phyloP scores from a whole-genome alignment of 2,888 invertebrate genomes.

The Drosophila multiciliata region DNA sequence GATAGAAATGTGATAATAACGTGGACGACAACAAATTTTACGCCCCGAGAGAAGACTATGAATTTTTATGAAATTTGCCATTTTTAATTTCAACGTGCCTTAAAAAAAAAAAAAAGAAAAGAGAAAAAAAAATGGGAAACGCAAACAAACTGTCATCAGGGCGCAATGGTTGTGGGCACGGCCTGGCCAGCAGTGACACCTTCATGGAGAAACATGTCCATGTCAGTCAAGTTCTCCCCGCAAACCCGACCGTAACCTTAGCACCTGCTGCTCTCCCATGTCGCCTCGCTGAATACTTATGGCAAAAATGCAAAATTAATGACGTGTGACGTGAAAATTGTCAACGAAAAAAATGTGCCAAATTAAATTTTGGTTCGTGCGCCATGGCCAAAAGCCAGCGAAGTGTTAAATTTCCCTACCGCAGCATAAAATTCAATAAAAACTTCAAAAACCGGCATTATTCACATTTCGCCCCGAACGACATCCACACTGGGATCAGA shows the following conservation, averaged over 20 bases:
- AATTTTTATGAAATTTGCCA: constrained; percentile 65
- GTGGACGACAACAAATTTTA: constrained; percentile 45
- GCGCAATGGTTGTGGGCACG: constrained; percentile 10
- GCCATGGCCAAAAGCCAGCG: constrained; percentile 22
- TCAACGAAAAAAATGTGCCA: constrained; percentile 49
- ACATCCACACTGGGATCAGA: neutral
- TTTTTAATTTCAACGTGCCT: constrained; percentile 58
- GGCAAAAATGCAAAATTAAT: constrained; percentile 77
- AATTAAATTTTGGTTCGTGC: constrained; percentile 58
- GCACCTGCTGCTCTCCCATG: constrained; percentile 16
- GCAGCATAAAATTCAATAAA: constrained; percentile 58
- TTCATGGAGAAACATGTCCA: constrained; percentile 40
- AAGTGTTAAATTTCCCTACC: constrained; percentile 52
- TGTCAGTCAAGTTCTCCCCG: constrained; percentile 40
- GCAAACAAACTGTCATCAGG: constrained; percentile 29
- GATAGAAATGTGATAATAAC: constrained; percentile 50
- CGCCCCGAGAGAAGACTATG: constrained; percentile 60
- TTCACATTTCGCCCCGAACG: neutral
- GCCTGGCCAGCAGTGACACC: constrained; percentile 44
- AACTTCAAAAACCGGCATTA: constrained; percentile 31
- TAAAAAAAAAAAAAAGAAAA: constrained; percentile 19
- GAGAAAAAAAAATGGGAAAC: constrained; percentile 16
- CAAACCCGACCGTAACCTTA: constrained; percentile 14
- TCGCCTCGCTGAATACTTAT: constrained; percentile 68
- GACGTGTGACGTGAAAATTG: constrained; percentile 75